Percentiles rank a stretch among this genome's conserved stretches.
Evolutionary conservation across 2,888 invertebrate genomes (phyloP).

Genomic region (Epinotia nisella): DNA sequence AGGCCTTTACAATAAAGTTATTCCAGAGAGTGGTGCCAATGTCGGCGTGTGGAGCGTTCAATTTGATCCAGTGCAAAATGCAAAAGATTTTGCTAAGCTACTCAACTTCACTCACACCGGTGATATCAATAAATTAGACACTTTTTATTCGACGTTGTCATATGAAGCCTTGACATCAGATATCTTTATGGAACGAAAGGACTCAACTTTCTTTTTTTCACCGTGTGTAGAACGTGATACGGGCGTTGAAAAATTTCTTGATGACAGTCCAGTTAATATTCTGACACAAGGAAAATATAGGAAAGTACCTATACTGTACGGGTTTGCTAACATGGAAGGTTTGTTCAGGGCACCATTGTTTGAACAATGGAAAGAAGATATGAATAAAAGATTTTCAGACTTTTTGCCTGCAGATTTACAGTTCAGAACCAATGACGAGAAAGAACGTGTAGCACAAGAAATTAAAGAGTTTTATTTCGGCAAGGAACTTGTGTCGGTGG

Average conservation of each 20-base stretch:
- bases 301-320: conserved; percentile 60
- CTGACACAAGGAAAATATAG: conserved; percentile 51
- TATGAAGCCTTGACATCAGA: conserved; percentile 1
- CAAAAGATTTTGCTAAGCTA: conserved; percentile 26
- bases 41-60: conserved; percentile 37
- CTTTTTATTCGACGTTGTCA: conserved; percentile 13
- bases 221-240: conserved; percentile 34
- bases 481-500: conserved; percentile 51
- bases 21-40: conserved; percentile 47
- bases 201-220: conserved; percentile 12
- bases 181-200: neutral
- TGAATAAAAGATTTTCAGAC: conserved; percentile 66
- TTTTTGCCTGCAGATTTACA: conserved; percentile 63
- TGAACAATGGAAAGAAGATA: conserved; percentile 54
- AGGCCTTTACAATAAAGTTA: conserved; percentile 46
- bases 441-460: conserved; percentile 52
- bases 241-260: conserved; percentile 53
- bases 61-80: conserved; percentile 28
- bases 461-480: conserved; percentile 64
- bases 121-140: conserved; percentile 24
- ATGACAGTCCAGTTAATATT: conserved; percentile 58
- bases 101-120: conserved; percentile 18
- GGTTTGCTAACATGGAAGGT: conserved; percentile 61
- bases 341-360: conserved; percentile 53
- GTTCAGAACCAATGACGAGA: conserved; percentile 56